Conservation (phyloP, 2,797 vertebrate genomes). For the Falco berigora region DNA sequence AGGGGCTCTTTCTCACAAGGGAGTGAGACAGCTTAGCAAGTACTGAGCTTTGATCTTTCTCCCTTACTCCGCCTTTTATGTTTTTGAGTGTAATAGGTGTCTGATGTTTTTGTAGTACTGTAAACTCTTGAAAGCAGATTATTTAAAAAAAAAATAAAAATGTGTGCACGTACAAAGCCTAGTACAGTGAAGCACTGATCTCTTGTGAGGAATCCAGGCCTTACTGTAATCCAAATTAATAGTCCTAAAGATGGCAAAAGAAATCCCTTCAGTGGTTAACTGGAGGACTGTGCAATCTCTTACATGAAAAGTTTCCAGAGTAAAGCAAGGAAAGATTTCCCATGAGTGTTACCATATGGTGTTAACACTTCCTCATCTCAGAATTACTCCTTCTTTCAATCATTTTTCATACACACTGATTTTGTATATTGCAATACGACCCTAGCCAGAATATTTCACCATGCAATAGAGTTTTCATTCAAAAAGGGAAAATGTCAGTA, state of each 20-base stretch:
- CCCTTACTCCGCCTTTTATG: not conserved
- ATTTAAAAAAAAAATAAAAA: not conserved
- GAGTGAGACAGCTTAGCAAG: not conserved
- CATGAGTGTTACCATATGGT: not conserved
- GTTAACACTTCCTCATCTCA: not conserved
- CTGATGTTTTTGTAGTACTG: not conserved
- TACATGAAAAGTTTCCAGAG: not conserved
- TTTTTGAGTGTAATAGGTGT: not conserved
- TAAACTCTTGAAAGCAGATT: not conserved
- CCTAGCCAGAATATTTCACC: not conserved
- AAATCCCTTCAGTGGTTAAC: conserved; percentile 1
- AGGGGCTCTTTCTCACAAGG: not conserved
- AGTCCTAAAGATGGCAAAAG: conserved; percentile 3
- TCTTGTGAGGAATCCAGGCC: not conserved
- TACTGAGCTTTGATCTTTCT: not conserved
- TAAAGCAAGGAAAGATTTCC: not conserved
- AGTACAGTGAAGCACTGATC: not conserved
- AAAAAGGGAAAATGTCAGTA: not conserved
- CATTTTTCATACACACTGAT: not conserved
- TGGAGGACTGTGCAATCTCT: not conserved
- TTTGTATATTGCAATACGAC: not conserved
- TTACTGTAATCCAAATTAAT: conserved; percentile 1
- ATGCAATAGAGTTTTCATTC: not conserved
- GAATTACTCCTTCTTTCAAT: not conserved
- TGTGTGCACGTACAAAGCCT: not conserved